A percentile compares a stretch with the other conserved stretches of the same genome.
Evolutionary conservation across 2,113 vertebrate species (phyloP).

Genomic region (Elephantulus edwardii): DNA sequence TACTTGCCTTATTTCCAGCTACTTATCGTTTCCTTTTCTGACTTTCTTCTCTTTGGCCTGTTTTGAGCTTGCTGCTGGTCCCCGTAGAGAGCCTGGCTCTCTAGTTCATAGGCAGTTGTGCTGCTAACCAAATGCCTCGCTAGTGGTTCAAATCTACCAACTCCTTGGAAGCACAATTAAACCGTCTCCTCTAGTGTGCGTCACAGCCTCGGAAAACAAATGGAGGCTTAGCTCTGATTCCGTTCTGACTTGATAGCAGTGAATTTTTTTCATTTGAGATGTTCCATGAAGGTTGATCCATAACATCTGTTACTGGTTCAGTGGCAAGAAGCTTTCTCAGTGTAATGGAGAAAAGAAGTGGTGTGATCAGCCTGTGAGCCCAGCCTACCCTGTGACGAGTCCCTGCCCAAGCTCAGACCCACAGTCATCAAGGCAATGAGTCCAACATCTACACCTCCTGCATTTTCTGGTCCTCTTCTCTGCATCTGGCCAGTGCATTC

Average conservation of each 20-base stretch:
- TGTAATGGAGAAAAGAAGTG: background rate
- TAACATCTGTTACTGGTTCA: background rate
- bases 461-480: background rate
- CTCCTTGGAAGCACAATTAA: too few relatives aligned
- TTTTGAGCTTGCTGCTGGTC: background rate
- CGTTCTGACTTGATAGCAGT: too few relatives aligned
- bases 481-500: background rate
- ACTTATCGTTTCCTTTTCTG: background rate
- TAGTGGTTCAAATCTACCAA: too few relatives aligned
- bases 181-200: too few relatives aligned
- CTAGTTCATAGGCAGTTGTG: too few relatives aligned
- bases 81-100: too few relatives aligned
- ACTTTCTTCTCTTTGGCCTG: background rate
- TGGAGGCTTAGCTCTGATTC: too few relatives aligned
- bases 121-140: too few relatives aligned
- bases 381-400: background rate
- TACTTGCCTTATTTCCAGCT: background rate
- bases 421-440: background rate
- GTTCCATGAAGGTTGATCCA: background rate
- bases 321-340: background rate
- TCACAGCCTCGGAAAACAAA: too few relatives aligned
- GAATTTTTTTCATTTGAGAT: too few relatives aligned
- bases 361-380: background rate
- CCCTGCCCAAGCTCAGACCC: background rate
- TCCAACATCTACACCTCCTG: background rate